Conservation (phyloP, 1,140 invertebrate genomes). For the Calliopsis andreniformis region DNA sequence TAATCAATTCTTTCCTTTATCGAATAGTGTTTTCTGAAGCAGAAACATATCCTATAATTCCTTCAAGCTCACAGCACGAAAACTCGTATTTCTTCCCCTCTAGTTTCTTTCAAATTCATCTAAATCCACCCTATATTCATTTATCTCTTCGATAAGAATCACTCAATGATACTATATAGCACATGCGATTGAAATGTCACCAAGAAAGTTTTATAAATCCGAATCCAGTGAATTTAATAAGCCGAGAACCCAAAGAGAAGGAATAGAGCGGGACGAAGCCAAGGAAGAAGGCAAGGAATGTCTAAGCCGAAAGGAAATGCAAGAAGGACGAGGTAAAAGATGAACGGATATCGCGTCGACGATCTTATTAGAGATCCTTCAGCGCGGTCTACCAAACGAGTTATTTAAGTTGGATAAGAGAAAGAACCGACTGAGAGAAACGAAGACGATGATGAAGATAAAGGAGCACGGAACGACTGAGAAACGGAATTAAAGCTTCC, state of each 20-base stretch:
- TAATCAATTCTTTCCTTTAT: no score
- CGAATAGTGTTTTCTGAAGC: no score
- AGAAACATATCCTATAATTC: no score
- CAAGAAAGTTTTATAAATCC: no score
- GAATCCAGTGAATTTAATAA: slow-evolving; percentile 71
- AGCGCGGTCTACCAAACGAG: slow-evolving; percentile 69
- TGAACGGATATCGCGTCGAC: slow-evolving; percentile 71
- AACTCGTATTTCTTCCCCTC: no score
- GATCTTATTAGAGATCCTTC: slow-evolving; percentile 76
- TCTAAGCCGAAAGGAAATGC: slow-evolving; percentile 33
- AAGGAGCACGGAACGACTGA: slow-evolving; percentile 22
- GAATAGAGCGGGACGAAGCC: not conserved
- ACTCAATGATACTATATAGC: no score
- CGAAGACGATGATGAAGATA: slow-evolving; percentile 29
- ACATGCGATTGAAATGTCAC: no score
- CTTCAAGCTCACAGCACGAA: no score
- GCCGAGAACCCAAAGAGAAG: slow-evolving; percentile 62
- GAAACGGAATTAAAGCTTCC: slow-evolving; percentile 39
- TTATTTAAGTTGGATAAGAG: slow-evolving; percentile 73
- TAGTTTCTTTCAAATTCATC: no score
- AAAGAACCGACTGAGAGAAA: slow-evolving; percentile 21
- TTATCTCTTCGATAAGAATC: no score
- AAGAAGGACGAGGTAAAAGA: slow-evolving; percentile 27
- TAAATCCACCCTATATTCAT: no score
- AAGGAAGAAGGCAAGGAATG: not conserved